phyloP scores from a whole-genome alignment of 1,140 invertebrate genomes.

The Zaprionus taronus region DNA sequence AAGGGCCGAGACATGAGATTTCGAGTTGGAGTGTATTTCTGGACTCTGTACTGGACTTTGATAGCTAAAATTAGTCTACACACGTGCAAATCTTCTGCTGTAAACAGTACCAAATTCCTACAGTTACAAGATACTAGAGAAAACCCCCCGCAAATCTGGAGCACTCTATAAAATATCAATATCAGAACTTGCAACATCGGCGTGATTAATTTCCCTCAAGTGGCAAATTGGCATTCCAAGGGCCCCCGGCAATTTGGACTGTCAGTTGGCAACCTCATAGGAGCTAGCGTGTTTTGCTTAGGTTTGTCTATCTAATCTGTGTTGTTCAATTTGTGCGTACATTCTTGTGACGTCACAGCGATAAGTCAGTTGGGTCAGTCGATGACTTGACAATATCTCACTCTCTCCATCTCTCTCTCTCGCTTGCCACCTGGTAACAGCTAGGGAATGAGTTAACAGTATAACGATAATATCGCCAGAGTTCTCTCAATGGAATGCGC shows the following conservation, averaged over 20 bases:
- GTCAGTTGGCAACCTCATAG: conserved; percentile 32
- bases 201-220: neutral
- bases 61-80: neutral
- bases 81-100: neutral
- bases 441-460: conserved; percentile 2
- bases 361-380: conserved; percentile 32
- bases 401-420: neutral
- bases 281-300: conserved; percentile 9
- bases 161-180: neutral
- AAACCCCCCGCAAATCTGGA: conserved; percentile 14
- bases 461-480: conserved; percentile 22
- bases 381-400: conserved; percentile 22
- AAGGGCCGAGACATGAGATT: conserved; percentile 15
- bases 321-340: conserved; percentile 36
- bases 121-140: neutral
- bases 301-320: conserved; percentile 62
- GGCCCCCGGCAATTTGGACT: conserved; percentile 10
- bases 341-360: conserved; percentile 72
- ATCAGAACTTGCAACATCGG: neutral
- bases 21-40: conserved; percentile 1
- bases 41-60: conserved; percentile 39
- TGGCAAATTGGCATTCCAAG: conserved; percentile 1
- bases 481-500: neutral
- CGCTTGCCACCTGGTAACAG: conserved; percentile 27
- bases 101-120: neutral